These are phyloP conservation scores for Chironomus striatipennis DNA, from an alignment of 1,140 invertebrate genomes.

Conservation along the genomic window DNA sequence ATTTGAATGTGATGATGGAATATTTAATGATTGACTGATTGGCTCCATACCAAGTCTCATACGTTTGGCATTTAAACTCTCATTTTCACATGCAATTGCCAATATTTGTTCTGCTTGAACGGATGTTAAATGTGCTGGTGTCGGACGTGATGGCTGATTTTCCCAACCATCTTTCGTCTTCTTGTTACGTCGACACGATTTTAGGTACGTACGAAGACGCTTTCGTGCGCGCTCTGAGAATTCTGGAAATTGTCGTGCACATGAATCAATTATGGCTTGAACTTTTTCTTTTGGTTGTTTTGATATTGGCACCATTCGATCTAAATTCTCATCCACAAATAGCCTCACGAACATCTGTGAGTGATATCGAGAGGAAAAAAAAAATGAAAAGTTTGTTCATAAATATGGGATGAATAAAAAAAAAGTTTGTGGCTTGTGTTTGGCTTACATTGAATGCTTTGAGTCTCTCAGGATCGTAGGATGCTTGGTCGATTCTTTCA, in stretches of 20 bases:
- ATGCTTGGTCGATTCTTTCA: slow-evolving; percentile 75
- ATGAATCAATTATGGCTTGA: slow-evolving; percentile 94
- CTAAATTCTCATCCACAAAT: slow-evolving; percentile 94
- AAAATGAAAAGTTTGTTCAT: slow-evolving; percentile 17
- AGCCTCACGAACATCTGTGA: slow-evolving; percentile 93
- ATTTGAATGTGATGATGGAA: slow-evolving; percentile 51
- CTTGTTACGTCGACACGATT: slow-evolving; percentile 90
- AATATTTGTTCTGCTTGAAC: slow-evolving; percentile 93
- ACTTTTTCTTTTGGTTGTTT: slow-evolving; percentile 98
- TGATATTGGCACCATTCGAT: slow-evolving; percentile 92
- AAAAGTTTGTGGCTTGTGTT: not conserved
- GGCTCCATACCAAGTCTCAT: slow-evolving; percentile 93
- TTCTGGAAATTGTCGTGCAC: slow-evolving; percentile 92
- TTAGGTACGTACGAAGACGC: slow-evolving; percentile 89
- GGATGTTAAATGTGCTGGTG: slow-evolving; percentile 90
- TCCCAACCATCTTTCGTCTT: slow-evolving; percentile 67
- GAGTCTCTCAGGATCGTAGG: slow-evolving; percentile 88
- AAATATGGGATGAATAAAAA: not conserved
- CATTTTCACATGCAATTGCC: slow-evolving; percentile 92
- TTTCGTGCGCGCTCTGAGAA: slow-evolving; percentile 90
- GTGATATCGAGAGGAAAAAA: not conserved
- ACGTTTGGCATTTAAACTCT: slow-evolving; percentile 91
- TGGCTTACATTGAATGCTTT: slow-evolving; percentile 92
- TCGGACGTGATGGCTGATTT: slow-evolving; percentile 56
- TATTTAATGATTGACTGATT: slow-evolving; percentile 76